Evolutionary conservation across 2,888 invertebrate species (phyloP).

Genomic region (Syritta pipiens): DNA sequence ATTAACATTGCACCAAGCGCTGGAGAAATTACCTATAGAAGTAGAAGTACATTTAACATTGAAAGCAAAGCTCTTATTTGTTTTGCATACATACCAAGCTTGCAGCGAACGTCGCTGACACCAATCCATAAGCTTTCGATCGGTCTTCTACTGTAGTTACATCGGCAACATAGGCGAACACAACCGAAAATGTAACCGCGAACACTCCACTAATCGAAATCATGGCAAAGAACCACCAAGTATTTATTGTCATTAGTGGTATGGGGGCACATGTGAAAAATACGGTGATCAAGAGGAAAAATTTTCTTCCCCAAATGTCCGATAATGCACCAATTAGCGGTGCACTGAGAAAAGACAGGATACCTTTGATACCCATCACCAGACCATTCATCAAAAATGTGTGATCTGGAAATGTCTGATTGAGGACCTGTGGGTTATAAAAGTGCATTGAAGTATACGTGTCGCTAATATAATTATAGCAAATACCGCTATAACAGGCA

Average conservation of each 20-base stretch:
- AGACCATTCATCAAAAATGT: constrained; percentile 99
- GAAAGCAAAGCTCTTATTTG: not conserved
- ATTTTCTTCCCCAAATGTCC: constrained; percentile 99
- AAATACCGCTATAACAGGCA: constrained; percentile 91
- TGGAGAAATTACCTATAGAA: constrained; percentile 89
- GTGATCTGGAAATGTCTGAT: constrained; percentile 98
- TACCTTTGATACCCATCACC: constrained; percentile 99
- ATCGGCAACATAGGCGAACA: constrained; percentile 99
- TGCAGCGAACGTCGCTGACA: constrained; percentile 99
- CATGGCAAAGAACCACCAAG: constrained; percentile 99
- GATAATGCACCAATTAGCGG: constrained; percentile 98
- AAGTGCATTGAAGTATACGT: not conserved
- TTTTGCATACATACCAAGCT: constrained; percentile 86
- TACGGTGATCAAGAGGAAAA: constrained; percentile 97
- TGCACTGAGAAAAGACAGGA: constrained; percentile 97
- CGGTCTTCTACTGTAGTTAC: constrained; percentile 98
- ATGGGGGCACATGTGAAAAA: constrained; percentile 99
- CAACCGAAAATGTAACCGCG: constrained; percentile 99
- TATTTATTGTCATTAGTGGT: constrained; percentile 98
- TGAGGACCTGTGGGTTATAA: constrained; percentile 84
- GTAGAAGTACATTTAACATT: not conserved
- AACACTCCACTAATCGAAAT: constrained; percentile 99
- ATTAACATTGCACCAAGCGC: constrained; percentile 95
- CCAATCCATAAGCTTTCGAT: constrained; percentile 96
- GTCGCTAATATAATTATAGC: not conserved